Evolutionary conservation across 2,113 vertebrate species (phyloP).

Genomic region (Stegostoma tigrinum): DNA sequence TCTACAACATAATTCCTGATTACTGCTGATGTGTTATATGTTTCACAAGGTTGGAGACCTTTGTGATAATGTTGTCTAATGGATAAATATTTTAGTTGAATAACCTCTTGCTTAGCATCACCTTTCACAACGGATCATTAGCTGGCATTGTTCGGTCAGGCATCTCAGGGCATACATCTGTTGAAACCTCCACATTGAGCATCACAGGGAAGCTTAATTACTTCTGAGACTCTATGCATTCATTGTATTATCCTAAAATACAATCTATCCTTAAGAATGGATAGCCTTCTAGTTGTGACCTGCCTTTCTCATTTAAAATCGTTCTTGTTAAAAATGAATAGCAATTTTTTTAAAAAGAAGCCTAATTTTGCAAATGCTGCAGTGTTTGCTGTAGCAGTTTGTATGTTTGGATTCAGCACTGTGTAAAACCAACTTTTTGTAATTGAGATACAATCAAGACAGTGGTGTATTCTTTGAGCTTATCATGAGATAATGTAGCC

Average conservation of each 20-base stretch:
- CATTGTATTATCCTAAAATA: not conserved
- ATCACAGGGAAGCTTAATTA: constrained; percentile 44
- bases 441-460: not conserved
- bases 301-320: not conserved
- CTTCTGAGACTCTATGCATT: constrained; percentile 37
- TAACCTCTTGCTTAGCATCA: constrained; percentile 7
- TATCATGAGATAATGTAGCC: constrained; percentile 39
- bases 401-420: constrained; percentile 39
- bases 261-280: not conserved
- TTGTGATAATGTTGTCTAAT: not conserved
- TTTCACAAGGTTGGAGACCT: not conserved
- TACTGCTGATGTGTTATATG: not conserved
- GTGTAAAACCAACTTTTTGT: constrained; percentile 37
- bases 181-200: constrained; percentile 41
- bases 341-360: not conserved
- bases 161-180: constrained; percentile 45
- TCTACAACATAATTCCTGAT: not conserved
- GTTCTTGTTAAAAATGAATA: not conserved
- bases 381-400: not conserved
- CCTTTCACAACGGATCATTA: constrained; percentile 41
- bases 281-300: not conserved
- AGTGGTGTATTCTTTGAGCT: constrained; percentile 39
- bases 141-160: constrained; percentile 45
- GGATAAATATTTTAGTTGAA: constrained; percentile 22
- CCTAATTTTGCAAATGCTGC: not conserved